Evolutionary conservation across 2,888 invertebrate genomes (phyloP).

Genomic region (Spodoptera littoralis): DNA sequence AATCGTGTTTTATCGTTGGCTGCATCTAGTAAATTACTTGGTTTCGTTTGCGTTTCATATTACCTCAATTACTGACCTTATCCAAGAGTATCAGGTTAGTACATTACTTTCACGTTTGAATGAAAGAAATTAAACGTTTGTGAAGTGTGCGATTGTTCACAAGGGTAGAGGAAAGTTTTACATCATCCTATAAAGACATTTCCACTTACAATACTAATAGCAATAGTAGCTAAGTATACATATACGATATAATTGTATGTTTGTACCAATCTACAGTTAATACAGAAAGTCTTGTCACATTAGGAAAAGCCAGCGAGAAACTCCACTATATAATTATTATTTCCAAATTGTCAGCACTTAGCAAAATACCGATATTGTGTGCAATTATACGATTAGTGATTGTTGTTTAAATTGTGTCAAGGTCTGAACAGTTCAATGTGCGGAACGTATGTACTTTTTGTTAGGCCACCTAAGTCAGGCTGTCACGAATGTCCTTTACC

Average conservation of each 20-base stretch:
- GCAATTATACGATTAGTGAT: conserved; percentile 19
- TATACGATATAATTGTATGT: too few species aligned
- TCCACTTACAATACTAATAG: too few species aligned
- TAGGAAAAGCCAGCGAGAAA: too few species aligned
- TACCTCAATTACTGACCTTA: conserved; percentile 22
- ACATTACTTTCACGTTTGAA: conserved; percentile 24
- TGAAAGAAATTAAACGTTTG: not conserved
- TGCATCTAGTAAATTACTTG: conserved; percentile 31
- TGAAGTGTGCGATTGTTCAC: not conserved
- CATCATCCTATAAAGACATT: too few species aligned
- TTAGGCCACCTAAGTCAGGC: conserved; percentile 6
- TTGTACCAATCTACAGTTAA: too few species aligned
- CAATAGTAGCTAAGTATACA: too few species aligned
- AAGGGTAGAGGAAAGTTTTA: too few species aligned
- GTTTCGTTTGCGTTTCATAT: conserved; percentile 8
- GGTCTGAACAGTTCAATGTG: conserved; percentile 12
- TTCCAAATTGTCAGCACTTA: conserved; percentile 5
- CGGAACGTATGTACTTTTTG: conserved; percentile 26
- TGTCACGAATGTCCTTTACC: conserved; percentile 2
- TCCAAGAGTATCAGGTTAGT: conserved; percentile 4
- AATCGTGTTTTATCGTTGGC: conserved; percentile 29
- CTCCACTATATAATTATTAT: too few species aligned
- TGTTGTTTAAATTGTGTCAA: conserved; percentile 30
- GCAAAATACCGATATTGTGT: conserved; percentile 9
- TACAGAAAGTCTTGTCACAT: too few species aligned